These are phyloP conservation scores for Rotaria macrura DNA, from an alignment of 2,888 invertebrate genomes.

Conservation along the genomic window DNA sequence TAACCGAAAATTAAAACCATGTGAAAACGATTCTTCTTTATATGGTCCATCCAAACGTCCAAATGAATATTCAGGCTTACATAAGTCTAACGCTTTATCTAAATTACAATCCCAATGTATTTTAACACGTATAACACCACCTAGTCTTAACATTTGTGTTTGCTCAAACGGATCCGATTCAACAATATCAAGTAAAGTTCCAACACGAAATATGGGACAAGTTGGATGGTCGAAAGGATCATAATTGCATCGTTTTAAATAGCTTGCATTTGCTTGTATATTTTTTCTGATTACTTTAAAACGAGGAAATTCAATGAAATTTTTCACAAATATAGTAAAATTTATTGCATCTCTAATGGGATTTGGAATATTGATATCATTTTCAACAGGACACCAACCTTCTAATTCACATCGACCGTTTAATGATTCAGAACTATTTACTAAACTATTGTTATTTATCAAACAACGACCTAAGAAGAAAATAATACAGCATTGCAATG, in stretches of 20 bases:
- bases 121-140: constrained; percentile 52
- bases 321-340: constrained; percentile 17
- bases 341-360: neutral
- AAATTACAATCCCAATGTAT: constrained; percentile 54
- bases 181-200: constrained; percentile 45
- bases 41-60: constrained; percentile 46
- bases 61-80: constrained; percentile 52
- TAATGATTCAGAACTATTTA: neutral
- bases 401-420: neutral
- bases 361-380: neutral
- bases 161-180: constrained; percentile 35
- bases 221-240: constrained; percentile 40
- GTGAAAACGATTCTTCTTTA: constrained; percentile 31
- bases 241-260: constrained; percentile 36
- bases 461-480: neutral
- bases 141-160: constrained; percentile 35
- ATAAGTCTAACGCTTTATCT: constrained; percentile 48
- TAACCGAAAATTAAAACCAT: constrained; percentile 40
- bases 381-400: constrained; percentile 16
- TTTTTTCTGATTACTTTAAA: neutral
- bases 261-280: neutral
- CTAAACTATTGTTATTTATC: neutral
- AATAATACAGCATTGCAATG: neutral
- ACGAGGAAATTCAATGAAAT: constrained; percentile 18
- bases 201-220: constrained; percentile 52